Conservation (phyloP, 1,140 invertebrate species). For the Papilio glaucus region DNA sequence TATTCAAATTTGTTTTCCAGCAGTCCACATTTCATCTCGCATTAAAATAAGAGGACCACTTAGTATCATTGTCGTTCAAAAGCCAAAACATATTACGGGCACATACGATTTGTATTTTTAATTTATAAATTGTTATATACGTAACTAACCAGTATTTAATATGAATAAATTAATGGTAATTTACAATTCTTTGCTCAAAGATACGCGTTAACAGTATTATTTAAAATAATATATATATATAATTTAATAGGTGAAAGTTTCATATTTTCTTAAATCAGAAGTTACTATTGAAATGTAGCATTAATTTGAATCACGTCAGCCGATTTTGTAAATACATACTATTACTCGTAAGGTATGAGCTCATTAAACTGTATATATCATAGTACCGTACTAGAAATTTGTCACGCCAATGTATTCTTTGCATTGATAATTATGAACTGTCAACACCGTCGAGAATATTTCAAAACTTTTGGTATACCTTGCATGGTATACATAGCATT, state of each 20-base stretch:
- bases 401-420: too few species aligned
- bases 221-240: not conserved
- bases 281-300: not conserved
- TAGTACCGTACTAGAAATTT: too few species aligned
- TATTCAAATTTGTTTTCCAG: slow-evolving; percentile 9
- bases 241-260: not conserved
- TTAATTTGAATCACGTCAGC: not conserved
- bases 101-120: not conserved
- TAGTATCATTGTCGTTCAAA: slow-evolving; percentile 6
- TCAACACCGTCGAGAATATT: too few species aligned
- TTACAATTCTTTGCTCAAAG: slow-evolving; percentile 9
- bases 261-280: not conserved
- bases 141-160: slow-evolving; percentile 19
- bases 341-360: too few species aligned
- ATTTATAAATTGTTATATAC: not conserved
- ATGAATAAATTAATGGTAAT: not conserved
- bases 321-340: not conserved
- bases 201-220: slow-evolving; percentile 4
- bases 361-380: too few species aligned
- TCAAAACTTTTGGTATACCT: too few species aligned
- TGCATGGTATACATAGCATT: too few species aligned
- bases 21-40: not conserved
- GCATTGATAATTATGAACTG: too few species aligned
- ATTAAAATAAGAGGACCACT: slow-evolving; percentile 31
- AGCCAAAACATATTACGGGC: not conserved